A percentile compares a stretch with the other conserved stretches of the same genome.
Evolutionary conservation across 2,797 vertebrate species (phyloP).

Genomic region (Gallinago solitaria): DNA sequence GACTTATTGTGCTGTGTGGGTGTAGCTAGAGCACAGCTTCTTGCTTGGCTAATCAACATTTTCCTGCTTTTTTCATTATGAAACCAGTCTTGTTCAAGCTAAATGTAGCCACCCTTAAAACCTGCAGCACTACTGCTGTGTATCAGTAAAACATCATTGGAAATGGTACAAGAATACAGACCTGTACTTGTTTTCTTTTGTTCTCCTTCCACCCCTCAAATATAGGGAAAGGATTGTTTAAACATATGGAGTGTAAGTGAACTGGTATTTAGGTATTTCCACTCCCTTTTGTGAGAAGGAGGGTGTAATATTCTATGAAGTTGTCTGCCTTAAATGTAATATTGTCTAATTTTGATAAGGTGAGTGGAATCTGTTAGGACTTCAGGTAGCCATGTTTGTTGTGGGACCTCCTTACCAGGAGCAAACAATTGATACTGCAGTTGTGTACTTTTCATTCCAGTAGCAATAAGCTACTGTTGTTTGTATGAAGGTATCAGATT

Average conservation of each 20-base stretch:
- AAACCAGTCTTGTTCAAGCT: background rate
- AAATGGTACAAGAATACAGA: background rate
- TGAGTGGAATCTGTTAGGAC: background rate
- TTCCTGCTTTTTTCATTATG: background rate
- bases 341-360: background rate
- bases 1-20: background rate
- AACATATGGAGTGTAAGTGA: background rate
- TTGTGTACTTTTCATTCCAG: background rate
- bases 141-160: background rate
- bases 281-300: background rate
- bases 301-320: background rate
- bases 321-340: rapidly evolving
- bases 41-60: background rate
- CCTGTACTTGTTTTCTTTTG: background rate
- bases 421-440: background rate
- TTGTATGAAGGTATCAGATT: background rate
- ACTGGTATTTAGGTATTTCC: background rate
- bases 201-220: background rate
- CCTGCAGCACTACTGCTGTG: background rate
- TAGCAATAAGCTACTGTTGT: background rate
- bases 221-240: background rate
- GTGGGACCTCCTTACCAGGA: background rate
- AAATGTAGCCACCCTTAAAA: background rate
- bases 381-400: background rate
- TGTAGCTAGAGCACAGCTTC: background rate